Base-by-base conservation (phyloP, 2,797 vertebrate species). In the Paramormyrops hopkinsi region DNA sequence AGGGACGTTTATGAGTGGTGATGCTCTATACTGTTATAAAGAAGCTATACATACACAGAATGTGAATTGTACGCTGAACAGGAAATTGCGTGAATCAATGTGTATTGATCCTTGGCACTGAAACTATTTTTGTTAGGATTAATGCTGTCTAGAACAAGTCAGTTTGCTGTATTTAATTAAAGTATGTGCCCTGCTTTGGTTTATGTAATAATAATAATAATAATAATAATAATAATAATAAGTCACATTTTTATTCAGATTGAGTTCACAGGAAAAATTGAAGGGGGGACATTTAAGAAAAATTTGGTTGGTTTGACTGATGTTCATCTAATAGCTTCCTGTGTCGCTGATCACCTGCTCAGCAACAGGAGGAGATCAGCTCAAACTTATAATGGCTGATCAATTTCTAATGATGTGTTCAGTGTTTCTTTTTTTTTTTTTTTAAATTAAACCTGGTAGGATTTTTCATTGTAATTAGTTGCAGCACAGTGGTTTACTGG, bases 341-440 rank as follows among this genome's bases (percentile, higher is more conserved):
- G 73, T 41, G 85, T 88, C 88, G 86, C 22, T 87, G 29, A 44
- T 7, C 19, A 65, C 87, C 73, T 89, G 90, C 91, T 83, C 89
- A 89, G 90, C 44, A 17, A n/a, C 9, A 91, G 87, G 93, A 91
- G 87, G 93, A 91, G 86, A 92, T 89, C 89, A 91, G 88, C 87
- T 92, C 91, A 91, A 65, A 90, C 91, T 89, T 89, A 22, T 82
- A 90, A 87, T 56, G 50, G 91, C 90, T 91, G 90, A 93, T 94
- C 92, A 25, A 29, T 65, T 69, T 33, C 25, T 33, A 29, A 11
- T 69, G 62, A 69, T 69, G 1, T 4, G 25, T 29, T 69, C 25
- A 69, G 25, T 29, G 25, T 33, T 33, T 89, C 90, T 53, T 17
- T 17, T 17, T 53, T 12, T 50, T 14, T 51, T 51, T 87, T 50